phyloP scores from a whole-genome alignment of 2,888 invertebrate species.

The Rhimphoctona megacephalus region DNA sequence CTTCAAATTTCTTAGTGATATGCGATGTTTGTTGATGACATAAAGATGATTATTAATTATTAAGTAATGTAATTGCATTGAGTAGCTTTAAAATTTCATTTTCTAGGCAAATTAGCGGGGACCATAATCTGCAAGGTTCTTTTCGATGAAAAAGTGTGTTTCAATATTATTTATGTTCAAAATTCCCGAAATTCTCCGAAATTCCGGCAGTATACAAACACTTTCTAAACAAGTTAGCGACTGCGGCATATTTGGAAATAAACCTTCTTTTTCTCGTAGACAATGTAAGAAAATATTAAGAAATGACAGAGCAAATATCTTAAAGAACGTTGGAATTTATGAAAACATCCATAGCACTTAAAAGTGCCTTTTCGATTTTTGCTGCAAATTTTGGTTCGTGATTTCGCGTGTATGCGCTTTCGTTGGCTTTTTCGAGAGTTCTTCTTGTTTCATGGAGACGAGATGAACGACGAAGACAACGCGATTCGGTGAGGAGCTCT shows the following conservation, averaged over 20 bases:
- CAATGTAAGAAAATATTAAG: conserved; percentile 1
- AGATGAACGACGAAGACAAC: conserved; percentile 54
- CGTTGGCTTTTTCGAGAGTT: conserved; percentile 45
- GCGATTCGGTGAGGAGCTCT: conserved; percentile 65
- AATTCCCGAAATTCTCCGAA: neutral
- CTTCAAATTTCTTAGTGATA: neutral
- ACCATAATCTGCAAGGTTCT: neutral
- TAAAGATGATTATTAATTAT: neutral
- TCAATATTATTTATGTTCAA: neutral
- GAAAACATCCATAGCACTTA: neutral
- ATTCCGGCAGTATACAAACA: conserved; percentile 2
- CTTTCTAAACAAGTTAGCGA: neutral
- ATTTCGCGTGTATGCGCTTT: conserved; percentile 27
- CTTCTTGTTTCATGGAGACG: conserved; percentile 34
- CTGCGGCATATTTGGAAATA: neutral
- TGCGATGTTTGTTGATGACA: neutral
- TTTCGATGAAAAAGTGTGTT: neutral
- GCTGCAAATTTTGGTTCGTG: conserved; percentile 27
- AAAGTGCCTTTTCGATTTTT: conserved; percentile 19
- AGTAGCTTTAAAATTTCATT: neutral
- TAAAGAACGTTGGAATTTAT: neutral
- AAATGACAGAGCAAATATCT: neutral
- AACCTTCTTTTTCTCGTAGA: neutral
- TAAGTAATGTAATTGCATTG: neutral
- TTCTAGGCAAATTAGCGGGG: no score